Evolutionary conservation across 2,113 vertebrate species (phyloP).

Genomic region (cat (Felis catus)): DNA sequence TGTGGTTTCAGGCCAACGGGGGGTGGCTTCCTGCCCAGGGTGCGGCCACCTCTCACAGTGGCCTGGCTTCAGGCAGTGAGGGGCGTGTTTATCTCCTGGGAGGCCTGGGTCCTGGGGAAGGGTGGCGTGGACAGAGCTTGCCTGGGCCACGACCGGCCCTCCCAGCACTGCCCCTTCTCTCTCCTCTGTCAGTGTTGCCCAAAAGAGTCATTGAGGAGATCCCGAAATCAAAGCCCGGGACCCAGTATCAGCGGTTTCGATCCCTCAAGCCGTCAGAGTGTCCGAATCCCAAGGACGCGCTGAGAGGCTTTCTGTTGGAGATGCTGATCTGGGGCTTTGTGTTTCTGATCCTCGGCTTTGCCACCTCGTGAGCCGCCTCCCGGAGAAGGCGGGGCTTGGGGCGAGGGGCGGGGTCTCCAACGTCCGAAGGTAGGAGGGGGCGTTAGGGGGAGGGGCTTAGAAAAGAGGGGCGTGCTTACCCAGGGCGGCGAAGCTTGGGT

Average conservation of each 20-base stretch:
- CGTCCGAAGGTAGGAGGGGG: rapidly evolving
- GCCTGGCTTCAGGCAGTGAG: neutral
- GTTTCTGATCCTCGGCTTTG: neutral
- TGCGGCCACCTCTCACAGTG: neutral
- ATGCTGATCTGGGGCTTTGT: neutral
- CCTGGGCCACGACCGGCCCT: neutral
- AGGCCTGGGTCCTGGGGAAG: neutral
- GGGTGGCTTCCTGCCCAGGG: neutral
- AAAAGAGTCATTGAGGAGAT: neutral
- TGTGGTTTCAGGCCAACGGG: neutral
- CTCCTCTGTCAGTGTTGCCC: slow-evolving; percentile 65
- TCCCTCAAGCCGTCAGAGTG: rapidly evolving
- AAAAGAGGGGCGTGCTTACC: neutral
- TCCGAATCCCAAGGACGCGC: neutral
- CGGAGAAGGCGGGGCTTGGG: neutral
- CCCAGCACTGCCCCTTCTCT: neutral
- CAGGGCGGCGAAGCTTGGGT: too few species aligned
- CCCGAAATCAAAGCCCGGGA: neutral
- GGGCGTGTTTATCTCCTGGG: too few species aligned
- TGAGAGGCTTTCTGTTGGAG: neutral
- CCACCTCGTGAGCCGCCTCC: slow-evolving; percentile 15
- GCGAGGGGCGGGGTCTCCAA: neutral
- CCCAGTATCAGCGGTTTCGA: too few species aligned
- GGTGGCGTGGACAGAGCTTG: too few species aligned
- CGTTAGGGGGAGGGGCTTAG: neutral